Evolutionary conservation across 2,797 vertebrate genomes (phyloP).

Genomic region (Calcarius lapponicus): DNA sequence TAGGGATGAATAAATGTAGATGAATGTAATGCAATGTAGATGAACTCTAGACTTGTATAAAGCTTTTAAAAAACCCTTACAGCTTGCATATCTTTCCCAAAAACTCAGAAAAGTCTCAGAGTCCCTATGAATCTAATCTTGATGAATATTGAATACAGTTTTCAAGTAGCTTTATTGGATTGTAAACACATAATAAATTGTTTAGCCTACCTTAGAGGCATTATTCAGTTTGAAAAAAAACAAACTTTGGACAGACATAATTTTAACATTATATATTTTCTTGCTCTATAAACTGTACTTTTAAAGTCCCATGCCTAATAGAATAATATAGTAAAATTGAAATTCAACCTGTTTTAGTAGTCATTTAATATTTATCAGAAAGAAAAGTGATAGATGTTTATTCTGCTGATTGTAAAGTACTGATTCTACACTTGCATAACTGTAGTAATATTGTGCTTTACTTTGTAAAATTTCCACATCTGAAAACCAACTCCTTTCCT

Average conservation of each 20-base stretch:
- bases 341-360: not conserved
- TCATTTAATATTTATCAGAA: not conserved
- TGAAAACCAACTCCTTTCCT: not conserved
- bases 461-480: not conserved
- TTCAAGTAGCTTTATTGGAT: not conserved
- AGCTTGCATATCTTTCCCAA: not conserved
- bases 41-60: not conserved
- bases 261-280: not conserved
- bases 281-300: not conserved
- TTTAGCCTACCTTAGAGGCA: not conserved
- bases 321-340: not conserved
- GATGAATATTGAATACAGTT: not conserved
- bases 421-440: not conserved
- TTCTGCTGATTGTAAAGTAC: not conserved
- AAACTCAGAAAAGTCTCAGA: not conserved
- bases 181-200: not conserved
- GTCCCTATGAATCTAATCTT: not conserved
- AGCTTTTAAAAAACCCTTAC: not conserved
- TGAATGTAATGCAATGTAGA: not conserved
- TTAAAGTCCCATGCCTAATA: not conserved
- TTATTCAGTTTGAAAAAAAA: not conserved
- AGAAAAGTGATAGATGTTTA: not conserved
- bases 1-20: not conserved
- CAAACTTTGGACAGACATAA: not conserved
- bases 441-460: not conserved